Percentiles rank a stretch among this genome's conserved stretches.
Evolutionary conservation across 2,113 vertebrate species (phyloP).

Genomic region (Capreolus pygargus): DNA sequence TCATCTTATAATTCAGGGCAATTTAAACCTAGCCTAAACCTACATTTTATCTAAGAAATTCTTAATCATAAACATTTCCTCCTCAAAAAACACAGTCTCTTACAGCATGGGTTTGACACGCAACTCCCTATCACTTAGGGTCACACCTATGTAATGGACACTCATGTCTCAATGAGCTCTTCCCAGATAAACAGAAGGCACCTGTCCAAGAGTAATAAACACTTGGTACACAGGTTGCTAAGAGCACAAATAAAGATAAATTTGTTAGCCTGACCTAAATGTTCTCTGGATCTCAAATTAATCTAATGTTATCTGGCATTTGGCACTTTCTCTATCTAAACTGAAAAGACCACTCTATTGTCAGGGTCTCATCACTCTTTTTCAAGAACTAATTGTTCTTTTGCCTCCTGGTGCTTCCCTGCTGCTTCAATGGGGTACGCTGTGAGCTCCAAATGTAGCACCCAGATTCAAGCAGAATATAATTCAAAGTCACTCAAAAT

Average conservation of each 20-base stretch:
- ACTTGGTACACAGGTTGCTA: conserved; percentile 41
- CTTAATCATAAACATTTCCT: neutral
- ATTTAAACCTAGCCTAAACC: conserved; percentile 6
- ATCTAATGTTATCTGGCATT: conserved; percentile 70
- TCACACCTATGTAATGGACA: conserved; percentile 46
- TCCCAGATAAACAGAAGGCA: conserved; percentile 52
- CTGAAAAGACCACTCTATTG: neutral
- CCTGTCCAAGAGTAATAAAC: conserved; percentile 47
- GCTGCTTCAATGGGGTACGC: neutral
- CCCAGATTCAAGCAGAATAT: neutral
- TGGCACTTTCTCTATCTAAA: conserved; percentile 57
- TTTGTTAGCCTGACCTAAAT: conserved; percentile 54
- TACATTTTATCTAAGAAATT: conserved; percentile 31
- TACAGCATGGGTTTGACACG: neutral
- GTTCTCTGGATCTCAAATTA: conserved; percentile 54
- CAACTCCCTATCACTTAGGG: neutral
- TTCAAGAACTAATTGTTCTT: conserved; percentile 14
- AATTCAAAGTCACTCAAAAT: conserved; percentile 21
- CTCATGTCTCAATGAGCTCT: conserved; percentile 21
- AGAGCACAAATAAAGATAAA: conserved; percentile 65
- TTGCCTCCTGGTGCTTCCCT: neutral
- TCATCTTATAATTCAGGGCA: neutral
- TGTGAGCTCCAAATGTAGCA: neutral
- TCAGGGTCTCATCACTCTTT: conserved; percentile 42
- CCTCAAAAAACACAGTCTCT: neutral